Base-by-base conservation (phyloP, 1,140 invertebrate genomes). In the Agrypnia vestita region DNA sequence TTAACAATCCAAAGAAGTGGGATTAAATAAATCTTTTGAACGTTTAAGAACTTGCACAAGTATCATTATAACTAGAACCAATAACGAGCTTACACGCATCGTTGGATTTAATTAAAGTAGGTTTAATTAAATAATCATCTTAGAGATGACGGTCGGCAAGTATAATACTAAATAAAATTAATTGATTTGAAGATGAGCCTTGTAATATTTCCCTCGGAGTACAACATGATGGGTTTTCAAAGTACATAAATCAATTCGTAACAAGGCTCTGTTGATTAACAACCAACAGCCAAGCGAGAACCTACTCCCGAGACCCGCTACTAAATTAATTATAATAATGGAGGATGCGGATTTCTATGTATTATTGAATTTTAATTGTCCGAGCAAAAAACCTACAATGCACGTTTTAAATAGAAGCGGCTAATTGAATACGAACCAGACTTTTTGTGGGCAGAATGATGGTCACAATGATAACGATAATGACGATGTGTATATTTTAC, bases 361-460 rank as follows among this genome's bases (percentile, higher is more conserved):
- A 35, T 35, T 35, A 56, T 56, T 17, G 53, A 56, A 56, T 17
- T 56, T 56, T 56, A 56, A 56, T 56, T 56, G 53, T 56, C 15
- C 15, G 0, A 0, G 53, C 53, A 56, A 56, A 56, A 56, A 56
- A 17, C 15, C 19, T 17, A 4, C 53, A 17, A 15, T 35, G 25
- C 25, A 35, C 25, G 25, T 35, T 35, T 35, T 35, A 35, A 35
- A 35, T 35, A 35, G 25, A 35, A 35, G 25, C 25, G 25, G 25
- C 6, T 35, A 35, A 35, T 35, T 35, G 25, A 35, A 35, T 35
- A 35, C 6, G 25, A 35, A 35, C 25, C 1, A 35, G 25, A 35
- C 25, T 35, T 35, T 35, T 35, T 35, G 25, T 35, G 1, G 1
- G 25, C 25, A 35, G 25, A 35, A 35, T 35, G 25, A 35, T 35